Percentiles rank a stretch among this genome's conserved stretches.
These are phyloP conservation scores for Pao palembangensis DNA, from an alignment of 2,113 vertebrate genomes.

Conservation along the genomic window DNA sequence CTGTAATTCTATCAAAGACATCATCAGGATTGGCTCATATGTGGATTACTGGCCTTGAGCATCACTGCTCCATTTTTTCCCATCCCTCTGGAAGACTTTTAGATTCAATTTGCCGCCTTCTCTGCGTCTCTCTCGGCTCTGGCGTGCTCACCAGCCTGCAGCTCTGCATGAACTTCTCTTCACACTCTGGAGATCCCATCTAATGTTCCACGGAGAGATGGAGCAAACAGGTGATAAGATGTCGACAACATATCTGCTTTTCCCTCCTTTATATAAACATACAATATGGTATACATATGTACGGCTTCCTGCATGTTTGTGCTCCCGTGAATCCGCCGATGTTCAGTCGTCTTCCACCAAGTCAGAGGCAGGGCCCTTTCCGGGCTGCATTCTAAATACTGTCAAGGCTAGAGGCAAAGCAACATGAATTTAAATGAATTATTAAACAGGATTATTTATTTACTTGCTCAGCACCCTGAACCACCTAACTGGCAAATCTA, in stretches of 20 bases:
- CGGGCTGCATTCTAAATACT: constrained; percentile 72
- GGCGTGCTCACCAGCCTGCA: constrained; percentile 52
- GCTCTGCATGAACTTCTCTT: constrained; percentile 68
- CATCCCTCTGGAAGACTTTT: constrained; percentile 38
- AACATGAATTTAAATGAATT: constrained; percentile 76
- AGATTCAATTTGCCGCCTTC: constrained; percentile 61
- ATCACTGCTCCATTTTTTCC: constrained; percentile 8
- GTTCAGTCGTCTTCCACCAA: constrained; percentile 55
- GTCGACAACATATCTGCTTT: constrained; percentile 30
- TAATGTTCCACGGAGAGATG: constrained; percentile 38
- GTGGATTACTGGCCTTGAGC: constrained; percentile 42
- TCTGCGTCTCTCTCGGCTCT: constrained; percentile 37
- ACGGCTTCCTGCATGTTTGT: neutral
- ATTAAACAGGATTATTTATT: constrained; percentile 78
- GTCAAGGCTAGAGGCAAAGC: constrained; percentile 72
- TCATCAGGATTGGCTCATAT: constrained; percentile 41
- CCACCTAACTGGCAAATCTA: constrained; percentile 74
- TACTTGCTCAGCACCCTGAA: constrained; percentile 70
- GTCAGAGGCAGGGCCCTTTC: constrained; percentile 56
- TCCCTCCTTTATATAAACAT: constrained; percentile 17
- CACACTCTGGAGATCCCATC: constrained; percentile 65
- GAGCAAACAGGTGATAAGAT: constrained; percentile 51
- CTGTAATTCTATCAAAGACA: constrained; percentile 51
- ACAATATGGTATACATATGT: neutral
- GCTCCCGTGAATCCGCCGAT: neutral